Conservation (phyloP, 2,113 vertebrate genomes). For the Cyprinodon brontotheroides region DNA sequence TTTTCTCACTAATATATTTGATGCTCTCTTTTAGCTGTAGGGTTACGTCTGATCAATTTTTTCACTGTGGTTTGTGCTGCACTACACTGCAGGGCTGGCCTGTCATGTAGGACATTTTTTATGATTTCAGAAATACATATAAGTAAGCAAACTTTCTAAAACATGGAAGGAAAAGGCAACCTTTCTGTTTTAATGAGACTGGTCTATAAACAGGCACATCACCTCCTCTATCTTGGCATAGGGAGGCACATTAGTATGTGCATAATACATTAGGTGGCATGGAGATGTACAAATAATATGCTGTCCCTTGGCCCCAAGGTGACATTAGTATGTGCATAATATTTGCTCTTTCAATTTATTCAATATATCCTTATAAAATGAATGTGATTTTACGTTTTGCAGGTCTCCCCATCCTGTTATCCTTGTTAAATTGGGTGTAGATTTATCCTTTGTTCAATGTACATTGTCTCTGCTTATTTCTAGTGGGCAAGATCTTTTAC, state of each 20-base stretch:
- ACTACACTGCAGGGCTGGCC: conserved; percentile 39
- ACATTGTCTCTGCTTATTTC: conserved; percentile 10
- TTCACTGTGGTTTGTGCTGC: too few relatives aligned
- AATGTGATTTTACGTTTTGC: conserved; percentile 18
- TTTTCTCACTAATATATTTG: conserved; percentile 28
- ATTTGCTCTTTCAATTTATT: conserved; percentile 26
- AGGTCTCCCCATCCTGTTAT: background rate
- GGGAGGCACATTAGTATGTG: conserved; percentile 59
- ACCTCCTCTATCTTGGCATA: conserved; percentile 40
- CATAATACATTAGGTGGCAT: conserved; percentile 61
- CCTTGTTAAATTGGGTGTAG: conserved; percentile 13
- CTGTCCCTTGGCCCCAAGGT: conserved; percentile 40
- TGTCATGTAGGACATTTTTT: conserved; percentile 20
- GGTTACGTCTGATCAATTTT: conserved; percentile 2
- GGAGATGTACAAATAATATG: conserved; percentile 47
- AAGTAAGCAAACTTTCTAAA: conserved; percentile 36
- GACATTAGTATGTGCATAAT: conserved; percentile 61
- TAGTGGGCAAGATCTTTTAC: conserved; percentile 1
- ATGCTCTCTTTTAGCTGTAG: conserved; percentile 34
- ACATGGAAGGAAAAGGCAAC: conserved; percentile 19
- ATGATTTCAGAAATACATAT: conserved; percentile 36
- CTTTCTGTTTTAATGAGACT: conserved; percentile 61
- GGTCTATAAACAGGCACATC: conserved; percentile 50
- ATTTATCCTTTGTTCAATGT: conserved; percentile 17
- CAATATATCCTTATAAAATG: conserved; percentile 36